Evolutionary conservation across 2,888 invertebrate species (phyloP).

Genomic region (Schizotus pectinicornis): DNA sequence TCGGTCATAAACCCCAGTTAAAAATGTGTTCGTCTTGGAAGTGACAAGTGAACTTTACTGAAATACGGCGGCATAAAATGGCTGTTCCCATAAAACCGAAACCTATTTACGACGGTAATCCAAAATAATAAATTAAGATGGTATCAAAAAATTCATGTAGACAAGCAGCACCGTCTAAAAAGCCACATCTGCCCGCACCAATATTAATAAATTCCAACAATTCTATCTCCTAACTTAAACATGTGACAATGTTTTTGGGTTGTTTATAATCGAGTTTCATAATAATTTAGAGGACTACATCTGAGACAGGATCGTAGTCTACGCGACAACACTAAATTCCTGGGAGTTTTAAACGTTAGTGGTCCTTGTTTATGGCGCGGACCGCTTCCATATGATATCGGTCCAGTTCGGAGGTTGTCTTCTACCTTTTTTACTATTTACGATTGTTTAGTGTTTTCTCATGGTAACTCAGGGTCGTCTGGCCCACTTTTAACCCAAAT

Average conservation of each 20-base stretch:
- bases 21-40: too few relatives aligned
- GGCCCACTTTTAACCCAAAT: conserved; percentile 19
- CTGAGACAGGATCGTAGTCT: conserved; percentile 49
- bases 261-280: conserved; percentile 47
- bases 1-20: too few relatives aligned
- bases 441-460: conserved; percentile 17
- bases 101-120: conserved; percentile 20
- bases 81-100: conserved; percentile 12
- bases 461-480: conserved; percentile 5
- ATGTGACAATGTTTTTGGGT: conserved; percentile 48
- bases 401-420: conserved; percentile 31
- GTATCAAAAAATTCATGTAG: conserved; percentile 29
- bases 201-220: conserved; percentile 49
- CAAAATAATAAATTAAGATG: conserved; percentile 30
- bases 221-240: conserved; percentile 44
- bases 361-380: conserved; percentile 45
- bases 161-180: conserved; percentile 25
- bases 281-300: conserved; percentile 47
- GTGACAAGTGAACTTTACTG: too few relatives aligned
- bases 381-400: conserved; percentile 48
- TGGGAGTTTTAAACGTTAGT: conserved; percentile 33
- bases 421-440: conserved; percentile 15
- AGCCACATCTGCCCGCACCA: conserved; percentile 39
- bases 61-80: conserved; percentile 1
- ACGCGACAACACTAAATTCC: conserved; percentile 51